Percentiles rank a stretch among this genome's conserved stretches.
These are phyloP conservation scores for Calypte anna DNA, from an alignment of 2,113 vertebrate species.

Conservation along the genomic window DNA sequence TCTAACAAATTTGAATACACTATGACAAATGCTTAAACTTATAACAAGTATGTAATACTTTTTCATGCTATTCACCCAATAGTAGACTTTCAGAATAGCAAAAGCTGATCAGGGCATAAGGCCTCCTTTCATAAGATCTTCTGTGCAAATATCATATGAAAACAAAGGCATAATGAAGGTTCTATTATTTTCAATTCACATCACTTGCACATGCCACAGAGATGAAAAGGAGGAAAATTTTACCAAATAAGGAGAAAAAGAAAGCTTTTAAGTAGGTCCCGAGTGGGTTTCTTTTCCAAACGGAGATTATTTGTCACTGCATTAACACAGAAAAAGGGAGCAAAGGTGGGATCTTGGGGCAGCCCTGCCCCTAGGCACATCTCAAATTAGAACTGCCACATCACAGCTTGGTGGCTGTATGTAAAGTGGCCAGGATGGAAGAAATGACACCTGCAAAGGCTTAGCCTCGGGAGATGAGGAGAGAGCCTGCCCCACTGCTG, in stretches of 20 bases:
- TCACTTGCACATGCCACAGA: not conserved
- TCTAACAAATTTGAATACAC: not conserved
- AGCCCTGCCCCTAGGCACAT: not conserved
- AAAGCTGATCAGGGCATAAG: not conserved
- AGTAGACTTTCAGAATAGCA: not conserved
- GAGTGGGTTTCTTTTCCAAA: not conserved
- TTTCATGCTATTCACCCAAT: not conserved
- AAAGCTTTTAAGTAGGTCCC: not conserved
- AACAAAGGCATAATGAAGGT: not conserved
- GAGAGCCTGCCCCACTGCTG: not conserved
- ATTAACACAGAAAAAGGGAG: not conserved
- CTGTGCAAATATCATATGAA: not conserved
- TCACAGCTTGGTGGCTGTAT: rapidly evolving
- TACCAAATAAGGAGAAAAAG: not conserved
- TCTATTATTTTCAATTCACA: conserved; percentile 3
- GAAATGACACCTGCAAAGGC: not conserved
- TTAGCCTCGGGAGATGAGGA: not conserved
- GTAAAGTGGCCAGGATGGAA: not conserved
- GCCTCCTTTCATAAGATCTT: not conserved
- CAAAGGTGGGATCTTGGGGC: not conserved
- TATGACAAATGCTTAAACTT: not conserved
- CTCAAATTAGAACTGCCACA: not conserved
- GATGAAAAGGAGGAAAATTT: not conserved
- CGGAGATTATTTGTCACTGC: not conserved
- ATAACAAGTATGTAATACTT: not conserved